A percentile compares a stretch with the other conserved stretches of the same genome.
Evolutionary conservation across 2,797 vertebrate species (phyloP).

Genomic region (Pseudopleuronectes americanus): DNA sequence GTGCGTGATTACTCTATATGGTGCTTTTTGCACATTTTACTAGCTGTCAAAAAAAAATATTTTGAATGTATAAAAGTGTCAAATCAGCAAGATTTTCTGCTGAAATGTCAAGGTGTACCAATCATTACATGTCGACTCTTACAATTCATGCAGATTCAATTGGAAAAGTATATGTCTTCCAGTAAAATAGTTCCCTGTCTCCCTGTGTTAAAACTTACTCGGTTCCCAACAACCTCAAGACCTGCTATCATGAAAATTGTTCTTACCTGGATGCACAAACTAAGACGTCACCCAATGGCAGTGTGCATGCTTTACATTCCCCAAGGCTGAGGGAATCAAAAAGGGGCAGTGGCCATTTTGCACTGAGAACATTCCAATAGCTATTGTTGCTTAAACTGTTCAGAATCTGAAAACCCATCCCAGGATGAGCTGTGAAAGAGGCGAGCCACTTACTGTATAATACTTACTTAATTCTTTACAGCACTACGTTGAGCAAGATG

Average conservation of each 20-base stretch:
- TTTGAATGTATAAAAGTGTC: background rate
- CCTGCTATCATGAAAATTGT: background rate
- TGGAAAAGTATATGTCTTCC: too few relatives aligned
- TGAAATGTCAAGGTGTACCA: conserved; percentile 2
- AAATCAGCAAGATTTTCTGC: background rate
- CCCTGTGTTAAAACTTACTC: background rate
- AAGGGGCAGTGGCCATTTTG: background rate
- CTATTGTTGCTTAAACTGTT: background rate
- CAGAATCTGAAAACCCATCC: too few relatives aligned
- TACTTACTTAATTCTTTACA: background rate
- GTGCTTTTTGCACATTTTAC: conserved; percentile 29
- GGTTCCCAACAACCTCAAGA: background rate
- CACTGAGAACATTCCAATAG: background rate
- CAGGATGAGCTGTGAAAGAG: too few relatives aligned
- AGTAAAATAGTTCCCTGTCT: conserved; percentile 3
- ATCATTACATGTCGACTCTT: background rate
- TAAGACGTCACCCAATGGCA: background rate
- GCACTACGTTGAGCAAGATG: background rate
- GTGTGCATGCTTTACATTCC: background rate
- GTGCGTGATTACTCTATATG: background rate
- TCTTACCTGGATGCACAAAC: background rate
- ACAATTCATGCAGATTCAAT: conserved; percentile 6
- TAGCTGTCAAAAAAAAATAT: conserved; percentile 1
- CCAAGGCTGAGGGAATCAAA: background rate
- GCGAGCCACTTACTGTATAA: background rate